A percentile compares a stretch with the other conserved stretches of the same genome.
Evolutionary conservation across 1,140 invertebrate genomes (phyloP).

Genomic region (Drosophila serrata): DNA sequence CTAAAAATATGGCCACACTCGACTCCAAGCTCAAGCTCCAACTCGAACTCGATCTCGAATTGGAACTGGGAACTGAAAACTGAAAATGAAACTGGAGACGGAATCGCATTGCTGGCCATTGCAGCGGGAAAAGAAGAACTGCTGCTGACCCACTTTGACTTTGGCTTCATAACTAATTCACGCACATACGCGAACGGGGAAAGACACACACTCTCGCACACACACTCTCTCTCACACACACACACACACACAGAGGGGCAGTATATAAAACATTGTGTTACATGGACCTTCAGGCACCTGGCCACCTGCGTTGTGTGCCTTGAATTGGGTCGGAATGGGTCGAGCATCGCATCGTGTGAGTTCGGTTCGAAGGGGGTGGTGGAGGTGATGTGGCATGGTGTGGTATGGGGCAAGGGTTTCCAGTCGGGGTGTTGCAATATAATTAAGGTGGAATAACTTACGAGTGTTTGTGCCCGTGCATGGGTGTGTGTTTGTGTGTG

Average conservation of each 20-base stretch:
- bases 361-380: constrained; percentile 1
- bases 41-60: constrained; percentile 7
- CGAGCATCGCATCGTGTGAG: constrained; percentile 7
- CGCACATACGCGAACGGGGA: constrained; percentile 34
- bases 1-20: constrained; percentile 70
- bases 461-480: constrained; percentile 29
- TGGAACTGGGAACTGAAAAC: constrained; percentile 7
- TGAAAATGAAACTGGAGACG: constrained; percentile 28
- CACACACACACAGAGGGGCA: constrained; percentile 38
- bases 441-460: constrained; percentile 82
- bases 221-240: constrained; percentile 28
- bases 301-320: constrained; percentile 55
- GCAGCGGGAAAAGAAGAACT: constrained; percentile 59
- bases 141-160: constrained; percentile 80
- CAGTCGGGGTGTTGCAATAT: constrained; percentile 76
- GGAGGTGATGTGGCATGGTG: no score
- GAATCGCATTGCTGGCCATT: constrained; percentile 15
- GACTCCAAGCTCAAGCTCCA: constrained; percentile 21
- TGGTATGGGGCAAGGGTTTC: constrained; percentile 2
- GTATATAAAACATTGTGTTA: constrained; percentile 81
- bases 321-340: constrained; percentile 50
- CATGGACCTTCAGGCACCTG: constrained; percentile 79
- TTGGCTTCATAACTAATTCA: constrained; percentile 84
- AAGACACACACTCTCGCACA: constrained; percentile 9
- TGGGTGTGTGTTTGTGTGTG: constrained; percentile 18